Percentiles rank a stretch among this genome's conserved stretches.
phyloP scores from a whole-genome alignment of 2,888 invertebrate species.

The Pyralis farinalis region DNA sequence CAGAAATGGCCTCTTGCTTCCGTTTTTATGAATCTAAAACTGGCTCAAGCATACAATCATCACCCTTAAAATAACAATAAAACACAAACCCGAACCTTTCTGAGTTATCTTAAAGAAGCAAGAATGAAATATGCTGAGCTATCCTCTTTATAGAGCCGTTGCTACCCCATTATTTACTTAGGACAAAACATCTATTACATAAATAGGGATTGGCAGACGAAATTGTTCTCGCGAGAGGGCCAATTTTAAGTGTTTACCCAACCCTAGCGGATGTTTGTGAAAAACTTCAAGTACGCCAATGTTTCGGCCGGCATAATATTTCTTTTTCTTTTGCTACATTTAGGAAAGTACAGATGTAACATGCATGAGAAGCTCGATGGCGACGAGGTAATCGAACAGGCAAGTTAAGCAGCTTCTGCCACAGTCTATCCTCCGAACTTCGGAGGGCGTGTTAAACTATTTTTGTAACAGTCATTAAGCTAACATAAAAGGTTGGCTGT shows the following conservation, averaged over 20 bases:
- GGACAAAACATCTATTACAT: conserved; percentile 26
- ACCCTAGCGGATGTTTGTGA: conserved; percentile 11
- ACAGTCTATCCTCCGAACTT: too few species aligned
- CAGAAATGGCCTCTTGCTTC: too few species aligned
- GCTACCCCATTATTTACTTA: conserved; percentile 22
- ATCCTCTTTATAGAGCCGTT: background rate
- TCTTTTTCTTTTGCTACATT: conserved; percentile 5
- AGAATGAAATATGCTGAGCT: conserved; percentile 2
- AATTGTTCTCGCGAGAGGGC: conserved; percentile 18
- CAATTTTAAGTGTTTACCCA: conserved; percentile 20
- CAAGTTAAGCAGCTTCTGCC: too few species aligned
- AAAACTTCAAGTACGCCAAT: conserved; percentile 11
- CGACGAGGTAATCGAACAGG: too few species aligned
- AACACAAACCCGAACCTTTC: background rate
- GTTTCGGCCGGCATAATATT: conserved; percentile 5
- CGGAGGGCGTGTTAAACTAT: too few species aligned
- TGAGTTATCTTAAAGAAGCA: background rate
- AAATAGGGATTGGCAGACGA: conserved; percentile 19
- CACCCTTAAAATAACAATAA: too few species aligned
- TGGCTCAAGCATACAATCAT: too few species aligned
- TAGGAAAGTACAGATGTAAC: too few species aligned
- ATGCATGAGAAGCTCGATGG: too few species aligned
- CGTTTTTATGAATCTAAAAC: too few species aligned
- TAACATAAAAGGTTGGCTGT: too few species aligned
- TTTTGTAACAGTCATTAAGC: too few species aligned